Evolutionary conservation across 2,888 invertebrate species (phyloP).

Genomic region (Athrips mouffetella): DNA sequence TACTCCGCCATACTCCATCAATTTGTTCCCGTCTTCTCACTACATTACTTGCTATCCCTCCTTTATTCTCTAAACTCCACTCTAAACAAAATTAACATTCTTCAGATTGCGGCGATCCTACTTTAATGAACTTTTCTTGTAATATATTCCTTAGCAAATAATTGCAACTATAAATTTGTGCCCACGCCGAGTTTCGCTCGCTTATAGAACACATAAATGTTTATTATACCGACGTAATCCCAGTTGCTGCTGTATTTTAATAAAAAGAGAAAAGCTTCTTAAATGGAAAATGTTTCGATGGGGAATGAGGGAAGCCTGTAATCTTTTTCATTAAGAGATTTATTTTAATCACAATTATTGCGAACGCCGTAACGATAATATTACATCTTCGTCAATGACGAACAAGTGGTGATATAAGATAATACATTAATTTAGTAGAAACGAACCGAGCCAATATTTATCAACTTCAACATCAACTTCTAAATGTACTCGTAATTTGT

Average conservation of each 20-base stretch:
- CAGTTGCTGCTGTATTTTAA: neutral
- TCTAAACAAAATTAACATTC: neutral
- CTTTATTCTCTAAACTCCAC: neutral
- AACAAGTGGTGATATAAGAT: too few relatives aligned
- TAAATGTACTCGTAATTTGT: too few relatives aligned
- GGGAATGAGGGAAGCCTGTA: too few relatives aligned
- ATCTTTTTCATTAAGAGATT: too few relatives aligned
- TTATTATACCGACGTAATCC: constrained; percentile 7
- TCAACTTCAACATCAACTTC: too few relatives aligned
- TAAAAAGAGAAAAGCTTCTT: neutral
- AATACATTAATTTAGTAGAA: too few relatives aligned
- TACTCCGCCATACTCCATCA: neutral
- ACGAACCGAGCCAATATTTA: too few relatives aligned
- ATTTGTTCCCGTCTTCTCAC: neutral
- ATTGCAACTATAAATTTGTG: constrained; percentile 11
- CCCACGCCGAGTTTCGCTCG: neutral
- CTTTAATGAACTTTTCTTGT: constrained; percentile 6
- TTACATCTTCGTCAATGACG: too few relatives aligned
- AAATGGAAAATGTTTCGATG: neutral
- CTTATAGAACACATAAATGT: constrained; percentile 2
- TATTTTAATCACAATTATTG: too few relatives aligned
- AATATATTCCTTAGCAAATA: constrained; percentile 4
- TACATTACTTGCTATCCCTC: neutral
- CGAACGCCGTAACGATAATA: too few relatives aligned
- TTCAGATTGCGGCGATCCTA: neutral